Evolutionary conservation across 1,140 invertebrate genomes (phyloP).

Genomic region (Drosophila subobscura): DNA sequence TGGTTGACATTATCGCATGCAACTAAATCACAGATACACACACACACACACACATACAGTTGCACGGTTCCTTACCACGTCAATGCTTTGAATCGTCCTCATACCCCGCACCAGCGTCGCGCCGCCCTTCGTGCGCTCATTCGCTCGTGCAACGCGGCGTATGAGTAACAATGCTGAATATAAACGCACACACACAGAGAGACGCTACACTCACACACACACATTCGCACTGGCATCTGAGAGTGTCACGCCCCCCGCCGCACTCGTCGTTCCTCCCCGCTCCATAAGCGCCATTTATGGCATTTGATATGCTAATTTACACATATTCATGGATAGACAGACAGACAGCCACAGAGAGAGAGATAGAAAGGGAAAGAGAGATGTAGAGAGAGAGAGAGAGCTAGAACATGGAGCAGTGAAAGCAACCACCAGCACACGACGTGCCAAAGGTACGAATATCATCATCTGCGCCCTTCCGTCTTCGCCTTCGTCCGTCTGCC

Average conservation of each 20-base stretch:
- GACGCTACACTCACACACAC: conserved; percentile 5
- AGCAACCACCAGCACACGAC: conserved; percentile 54
- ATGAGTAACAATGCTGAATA: conserved; percentile 68
- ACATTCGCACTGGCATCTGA: background rate
- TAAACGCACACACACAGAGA: conserved; percentile 36
- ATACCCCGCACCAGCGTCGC: conserved; percentile 28
- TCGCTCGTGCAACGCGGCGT: conserved; percentile 72
- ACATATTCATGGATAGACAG: conserved; percentile 52
- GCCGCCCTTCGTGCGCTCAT: conserved; percentile 75
- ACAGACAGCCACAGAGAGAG: conserved; percentile 13
- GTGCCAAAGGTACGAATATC: conserved; percentile 34
- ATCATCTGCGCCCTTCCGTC: conserved; percentile 27
- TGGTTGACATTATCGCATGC: conserved; percentile 78
- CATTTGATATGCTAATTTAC: conserved; percentile 82
- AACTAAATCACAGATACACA: conserved; percentile 67
- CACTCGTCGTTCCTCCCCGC: background rate
- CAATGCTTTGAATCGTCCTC: conserved; percentile 7
- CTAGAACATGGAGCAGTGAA: conserved; percentile 17
- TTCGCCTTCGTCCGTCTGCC: conserved; percentile 26
- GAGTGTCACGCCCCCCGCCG: conserved; percentile 8
- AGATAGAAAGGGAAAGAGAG: conserved; percentile 21
- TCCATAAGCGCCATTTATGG: conserved; percentile 62
- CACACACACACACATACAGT: conserved; percentile 19
- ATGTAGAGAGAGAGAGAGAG: conserved; percentile 12
- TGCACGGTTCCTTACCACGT: conserved; percentile 12